These are phyloP conservation scores for Trachemys scripta DNA, from an alignment of 2,113 vertebrate genomes.

Conservation along the genomic window DNA sequence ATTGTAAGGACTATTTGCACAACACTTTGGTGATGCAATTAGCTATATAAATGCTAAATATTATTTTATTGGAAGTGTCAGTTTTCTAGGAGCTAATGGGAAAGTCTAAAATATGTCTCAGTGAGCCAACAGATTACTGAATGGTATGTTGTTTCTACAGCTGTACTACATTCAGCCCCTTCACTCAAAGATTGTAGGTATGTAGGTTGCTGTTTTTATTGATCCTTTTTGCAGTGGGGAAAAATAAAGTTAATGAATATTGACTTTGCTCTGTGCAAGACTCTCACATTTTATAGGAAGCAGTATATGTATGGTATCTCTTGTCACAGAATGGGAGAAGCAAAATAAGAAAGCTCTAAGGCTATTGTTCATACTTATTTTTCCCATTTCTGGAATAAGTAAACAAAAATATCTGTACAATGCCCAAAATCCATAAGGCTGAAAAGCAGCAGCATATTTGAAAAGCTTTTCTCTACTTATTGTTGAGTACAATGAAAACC, in stretches of 20 bases:
- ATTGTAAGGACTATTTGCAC: background rate
- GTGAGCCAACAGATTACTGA: background rate
- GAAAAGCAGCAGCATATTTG: background rate
- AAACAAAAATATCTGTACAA: background rate
- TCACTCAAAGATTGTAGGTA: background rate
- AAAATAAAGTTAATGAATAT: background rate
- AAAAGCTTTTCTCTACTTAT: constrained; percentile 8
- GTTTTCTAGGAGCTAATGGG: background rate
- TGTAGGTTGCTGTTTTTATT: background rate
- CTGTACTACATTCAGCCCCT: background rate
- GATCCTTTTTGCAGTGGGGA: background rate
- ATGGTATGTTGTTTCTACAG: background rate
- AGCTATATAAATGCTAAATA: background rate
- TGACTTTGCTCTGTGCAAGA: background rate
- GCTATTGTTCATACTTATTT: background rate
- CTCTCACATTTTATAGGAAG: background rate
- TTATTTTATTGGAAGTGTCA: background rate
- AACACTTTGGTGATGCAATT: background rate
- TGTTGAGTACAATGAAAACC: constrained; percentile 40
- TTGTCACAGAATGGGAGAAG: background rate
- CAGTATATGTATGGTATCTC: background rate
- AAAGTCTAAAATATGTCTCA: background rate
- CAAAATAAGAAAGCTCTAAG: background rate
- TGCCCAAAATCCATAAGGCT: constrained; percentile 27
- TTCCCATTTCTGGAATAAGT: background rate